Evolutionary conservation across 2,888 invertebrate species (phyloP).

Genomic region (Iselma pallidipennis): DNA sequence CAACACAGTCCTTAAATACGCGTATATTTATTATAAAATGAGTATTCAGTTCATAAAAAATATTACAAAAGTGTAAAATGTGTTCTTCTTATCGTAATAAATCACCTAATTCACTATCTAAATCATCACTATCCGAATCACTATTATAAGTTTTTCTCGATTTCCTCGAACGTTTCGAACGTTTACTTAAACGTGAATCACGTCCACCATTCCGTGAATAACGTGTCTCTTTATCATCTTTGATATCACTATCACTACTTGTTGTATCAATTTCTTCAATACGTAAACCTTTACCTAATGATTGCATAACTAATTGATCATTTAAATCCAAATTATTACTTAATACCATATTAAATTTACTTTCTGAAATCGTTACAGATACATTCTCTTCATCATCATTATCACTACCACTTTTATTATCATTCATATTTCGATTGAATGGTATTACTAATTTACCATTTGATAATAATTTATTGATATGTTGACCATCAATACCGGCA

Average conservation of each 20-base stretch:
- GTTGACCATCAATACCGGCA: slow-evolving; percentile 58
- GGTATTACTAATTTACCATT: slow-evolving; percentile 51
- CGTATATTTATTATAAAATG: neutral
- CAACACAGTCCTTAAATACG: too few species aligned
- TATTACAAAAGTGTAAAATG: too few species aligned
- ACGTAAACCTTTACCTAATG: slow-evolving; percentile 47
- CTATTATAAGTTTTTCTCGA: slow-evolving; percentile 31
- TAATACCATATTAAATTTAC: slow-evolving; percentile 46
- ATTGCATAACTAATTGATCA: slow-evolving; percentile 53
- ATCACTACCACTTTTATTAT: slow-evolving; percentile 47
- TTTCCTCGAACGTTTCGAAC: slow-evolving; percentile 29
- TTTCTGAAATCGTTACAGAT: slow-evolving; percentile 54
- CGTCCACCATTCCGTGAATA: slow-evolving; percentile 30
- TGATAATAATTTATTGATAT: slow-evolving; percentile 48
- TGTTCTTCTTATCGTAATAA: neutral
- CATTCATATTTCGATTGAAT: slow-evolving; percentile 34
- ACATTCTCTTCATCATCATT: slow-evolving; percentile 56
- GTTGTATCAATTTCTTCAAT: slow-evolving; percentile 45
- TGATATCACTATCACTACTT: slow-evolving; percentile 19
- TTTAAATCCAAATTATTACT: slow-evolving; percentile 52
- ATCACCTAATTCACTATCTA: neutral
- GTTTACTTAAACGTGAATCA: slow-evolving; percentile 40
- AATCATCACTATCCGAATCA: slow-evolving; percentile 35
- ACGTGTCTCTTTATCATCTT: slow-evolving; percentile 4
- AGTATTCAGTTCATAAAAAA: neutral